phyloP scores from a whole-genome alignment of 2,797 vertebrate species.

The Picus viridis region DNA sequence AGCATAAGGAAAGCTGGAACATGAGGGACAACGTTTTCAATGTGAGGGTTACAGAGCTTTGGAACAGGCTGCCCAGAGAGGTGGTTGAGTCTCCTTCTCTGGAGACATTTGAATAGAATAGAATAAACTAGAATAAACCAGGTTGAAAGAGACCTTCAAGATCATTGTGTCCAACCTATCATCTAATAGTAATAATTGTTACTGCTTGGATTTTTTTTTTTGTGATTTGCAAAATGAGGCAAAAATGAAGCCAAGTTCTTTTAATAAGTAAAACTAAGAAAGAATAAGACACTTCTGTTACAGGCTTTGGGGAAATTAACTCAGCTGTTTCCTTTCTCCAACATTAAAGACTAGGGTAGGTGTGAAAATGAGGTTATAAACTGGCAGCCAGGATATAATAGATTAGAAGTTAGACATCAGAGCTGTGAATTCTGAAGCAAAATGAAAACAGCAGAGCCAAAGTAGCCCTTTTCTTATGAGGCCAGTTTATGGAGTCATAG shows the following conservation, averaged over 20 bases:
- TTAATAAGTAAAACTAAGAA: not conserved
- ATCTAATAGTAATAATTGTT: not conserved
- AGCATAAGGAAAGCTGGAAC: too few relatives aligned
- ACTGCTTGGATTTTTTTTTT: not conserved
- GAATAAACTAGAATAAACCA: too few relatives aligned
- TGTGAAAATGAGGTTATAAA: not conserved
- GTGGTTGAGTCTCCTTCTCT: too few relatives aligned
- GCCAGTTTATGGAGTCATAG: accelerated
- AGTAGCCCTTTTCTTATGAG: not conserved
- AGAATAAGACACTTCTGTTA: not conserved
- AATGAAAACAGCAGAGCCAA: not conserved
- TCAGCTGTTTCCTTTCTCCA: not conserved
- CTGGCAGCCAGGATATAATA: not conserved
- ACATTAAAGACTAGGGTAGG: not conserved
- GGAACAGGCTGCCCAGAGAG: too few relatives aligned
- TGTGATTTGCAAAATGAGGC: not conserved
- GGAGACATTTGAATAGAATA: too few relatives aligned
- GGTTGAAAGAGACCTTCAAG: too few relatives aligned
- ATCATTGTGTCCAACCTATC: too few relatives aligned
- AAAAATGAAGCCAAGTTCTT: not conserved
- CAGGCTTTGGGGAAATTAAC: not conserved
- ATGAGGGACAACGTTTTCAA: too few relatives aligned
- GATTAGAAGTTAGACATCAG: not conserved
- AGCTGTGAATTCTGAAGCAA: not conserved
- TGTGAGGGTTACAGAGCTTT: too few relatives aligned